Percentiles rank a stretch among this genome's conserved stretches.
phyloP scores from a whole-genome alignment of 2,113 vertebrate genomes.

The Stegostoma tigrinum region DNA sequence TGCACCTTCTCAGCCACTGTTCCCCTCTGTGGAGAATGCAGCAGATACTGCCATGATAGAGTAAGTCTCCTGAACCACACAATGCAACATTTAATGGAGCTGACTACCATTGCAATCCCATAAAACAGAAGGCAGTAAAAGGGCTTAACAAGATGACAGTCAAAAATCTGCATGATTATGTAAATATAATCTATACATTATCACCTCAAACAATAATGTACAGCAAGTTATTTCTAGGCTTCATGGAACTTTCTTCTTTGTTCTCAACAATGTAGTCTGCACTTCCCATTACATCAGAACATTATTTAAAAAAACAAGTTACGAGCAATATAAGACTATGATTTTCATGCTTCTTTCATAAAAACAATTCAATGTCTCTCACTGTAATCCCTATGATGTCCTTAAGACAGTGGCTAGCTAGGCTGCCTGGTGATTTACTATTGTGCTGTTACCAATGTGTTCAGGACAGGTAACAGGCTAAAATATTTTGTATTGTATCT shows the following conservation, averaged over 20 bases:
- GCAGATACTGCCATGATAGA: background rate
- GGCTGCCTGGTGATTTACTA: background rate
- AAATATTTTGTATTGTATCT: background rate
- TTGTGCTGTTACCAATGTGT: background rate
- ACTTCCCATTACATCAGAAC: background rate
- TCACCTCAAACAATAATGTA: background rate
- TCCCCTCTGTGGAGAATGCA: too few species aligned
- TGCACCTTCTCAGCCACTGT: too few species aligned
- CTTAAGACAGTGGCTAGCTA: background rate
- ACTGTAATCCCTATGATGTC: background rate
- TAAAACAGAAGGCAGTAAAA: background rate
- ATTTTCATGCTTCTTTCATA: background rate
- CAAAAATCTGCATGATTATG: too few species aligned
- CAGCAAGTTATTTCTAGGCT: background rate
- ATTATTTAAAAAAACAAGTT: background rate
- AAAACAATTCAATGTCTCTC: background rate
- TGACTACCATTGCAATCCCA: background rate
- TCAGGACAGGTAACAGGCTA: background rate
- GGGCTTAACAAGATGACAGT: background rate
- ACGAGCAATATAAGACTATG: background rate
- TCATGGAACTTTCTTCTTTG: background rate
- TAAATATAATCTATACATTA: too few species aligned
- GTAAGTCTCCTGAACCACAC: background rate
- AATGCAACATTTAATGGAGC: background rate
- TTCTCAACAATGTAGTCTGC: background rate